A percentile compares a stretch with the other conserved stretches of the same genome.
These are phyloP conservation scores for Drosophila affinis DNA, from an alignment of 2,888 invertebrate species.

Conservation along the genomic window DNA sequence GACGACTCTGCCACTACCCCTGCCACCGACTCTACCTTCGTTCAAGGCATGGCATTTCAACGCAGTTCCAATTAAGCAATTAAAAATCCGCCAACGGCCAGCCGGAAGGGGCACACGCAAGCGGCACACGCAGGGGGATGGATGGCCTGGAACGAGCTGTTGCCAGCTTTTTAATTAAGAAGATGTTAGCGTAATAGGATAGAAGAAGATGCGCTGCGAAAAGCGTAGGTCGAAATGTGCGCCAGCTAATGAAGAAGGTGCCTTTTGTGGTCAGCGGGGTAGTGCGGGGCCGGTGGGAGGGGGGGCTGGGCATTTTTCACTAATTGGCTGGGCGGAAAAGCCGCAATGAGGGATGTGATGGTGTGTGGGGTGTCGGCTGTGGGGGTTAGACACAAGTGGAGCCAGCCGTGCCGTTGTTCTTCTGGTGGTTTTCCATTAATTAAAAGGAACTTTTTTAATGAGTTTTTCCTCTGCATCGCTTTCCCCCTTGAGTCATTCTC, in stretches of 20 bases:
- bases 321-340: slow-evolving; percentile 72
- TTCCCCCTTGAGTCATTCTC: background rate
- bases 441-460: slow-evolving; percentile 55
- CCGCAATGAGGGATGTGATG: slow-evolving; percentile 35
- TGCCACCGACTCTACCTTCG: slow-evolving; percentile 21
- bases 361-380: slow-evolving; percentile 26
- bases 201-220: slow-evolving; percentile 81
- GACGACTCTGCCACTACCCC: slow-evolving; percentile 5
- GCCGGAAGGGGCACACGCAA: background rate
- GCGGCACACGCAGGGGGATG: background rate
- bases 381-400: too few relatives aligned
- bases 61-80: slow-evolving; percentile 82
- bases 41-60: slow-evolving; percentile 34
- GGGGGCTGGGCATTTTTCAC: slow-evolving; percentile 64
- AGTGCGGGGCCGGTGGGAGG: slow-evolving; percentile 1
- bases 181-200: slow-evolving; percentile 82
- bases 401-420: background rate
- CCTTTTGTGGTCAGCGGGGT: slow-evolving; percentile 28
- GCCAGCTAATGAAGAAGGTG: slow-evolving; percentile 81
- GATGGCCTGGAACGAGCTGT: slow-evolving; percentile 50
- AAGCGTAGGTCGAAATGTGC: slow-evolving; percentile 82
- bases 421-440: slow-evolving; percentile 51
- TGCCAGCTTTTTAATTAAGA: slow-evolving; percentile 83
- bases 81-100: slow-evolving; percentile 65
- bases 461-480: slow-evolving; percentile 18